Base-by-base conservation (phyloP, 2,888 invertebrate genomes). In the Beris chalybata region DNA sequence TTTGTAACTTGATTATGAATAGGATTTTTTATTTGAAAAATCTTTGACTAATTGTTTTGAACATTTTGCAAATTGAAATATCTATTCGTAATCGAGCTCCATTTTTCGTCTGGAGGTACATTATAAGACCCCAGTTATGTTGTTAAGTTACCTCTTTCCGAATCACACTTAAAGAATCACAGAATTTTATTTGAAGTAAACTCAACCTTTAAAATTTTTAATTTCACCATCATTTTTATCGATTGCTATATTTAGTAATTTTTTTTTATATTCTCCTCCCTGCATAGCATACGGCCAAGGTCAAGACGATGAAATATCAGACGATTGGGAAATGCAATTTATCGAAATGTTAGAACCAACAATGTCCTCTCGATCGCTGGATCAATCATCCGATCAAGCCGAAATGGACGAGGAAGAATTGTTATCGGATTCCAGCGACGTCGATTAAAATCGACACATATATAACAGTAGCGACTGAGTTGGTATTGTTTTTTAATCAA, bases 251-350 rank as follows among this genome's bases (percentile, higher is more conserved):
- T 48, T 13, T 50, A 5, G 64, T 57, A 44, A 44, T 12, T 52
- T 55, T 66, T n/a, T 45, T 67, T n/a, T 22, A 22, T 12, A 53
- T 32, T 45, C 52, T 38, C 9, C 11, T 56, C 57, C 58, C 66
- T 30, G 54, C 38, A 38, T 38, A 81, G 81, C 78, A 31, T 81
- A 75, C 69, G 80, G 79, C 12, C 76, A 76, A 70, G 74, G 75
- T 55, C 73, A 73, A 50, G 69, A 70, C 6, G 73, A 75, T 68
- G 75, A 75, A 59, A 75, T 77, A 64, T 75, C 78, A 58, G 78
- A 79, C 53, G 72, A 71, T 67, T 77, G 11, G 74, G 76, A 64
- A 74, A 74, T 64, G 30, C 45, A 64, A 52, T 65, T 56, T 45
- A 73, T 74, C 65, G 78, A 79, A 71, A 69, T 71, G 65, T 73